phyloP scores from a whole-genome alignment of 2,888 invertebrate genomes.

The Bombyx huttoni region DNA sequence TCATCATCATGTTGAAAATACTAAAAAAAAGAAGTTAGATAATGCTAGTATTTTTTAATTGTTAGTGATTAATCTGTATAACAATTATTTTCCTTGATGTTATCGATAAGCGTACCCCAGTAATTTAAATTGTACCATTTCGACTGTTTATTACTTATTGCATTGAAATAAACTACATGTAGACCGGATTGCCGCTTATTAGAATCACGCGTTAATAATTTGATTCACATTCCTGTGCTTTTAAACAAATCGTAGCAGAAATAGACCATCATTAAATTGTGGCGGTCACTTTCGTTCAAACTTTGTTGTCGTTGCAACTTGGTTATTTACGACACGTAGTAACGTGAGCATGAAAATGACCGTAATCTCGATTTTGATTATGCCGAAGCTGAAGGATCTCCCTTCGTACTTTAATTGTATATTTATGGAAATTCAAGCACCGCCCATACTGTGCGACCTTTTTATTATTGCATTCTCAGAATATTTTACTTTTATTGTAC shows the following conservation, averaged over 20 bases:
- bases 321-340: background rate
- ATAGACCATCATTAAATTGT: background rate
- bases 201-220: no score
- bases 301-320: background rate
- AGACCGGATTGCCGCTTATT: no score
- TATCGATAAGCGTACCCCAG: no score
- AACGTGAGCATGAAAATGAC: constrained; percentile 11
- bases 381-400: constrained; percentile 24
- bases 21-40: no score
- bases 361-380: constrained; percentile 24
- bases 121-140: no score
- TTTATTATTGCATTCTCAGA: constrained; percentile 27
- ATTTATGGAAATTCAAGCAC: constrained; percentile 39
- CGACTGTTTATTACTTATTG: no score
- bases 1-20: no score
- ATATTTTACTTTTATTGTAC: constrained; percentile 8
- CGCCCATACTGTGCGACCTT: constrained; percentile 13
- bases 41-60: no score
- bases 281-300: background rate
- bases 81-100: no score
- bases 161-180: no score
- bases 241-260: background rate
- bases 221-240: background rate
- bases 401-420: constrained; percentile 39
- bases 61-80: no score